These are phyloP conservation scores for Scatophagus argus DNA, from an alignment of 2,113 vertebrate species.

Conservation along the genomic window DNA sequence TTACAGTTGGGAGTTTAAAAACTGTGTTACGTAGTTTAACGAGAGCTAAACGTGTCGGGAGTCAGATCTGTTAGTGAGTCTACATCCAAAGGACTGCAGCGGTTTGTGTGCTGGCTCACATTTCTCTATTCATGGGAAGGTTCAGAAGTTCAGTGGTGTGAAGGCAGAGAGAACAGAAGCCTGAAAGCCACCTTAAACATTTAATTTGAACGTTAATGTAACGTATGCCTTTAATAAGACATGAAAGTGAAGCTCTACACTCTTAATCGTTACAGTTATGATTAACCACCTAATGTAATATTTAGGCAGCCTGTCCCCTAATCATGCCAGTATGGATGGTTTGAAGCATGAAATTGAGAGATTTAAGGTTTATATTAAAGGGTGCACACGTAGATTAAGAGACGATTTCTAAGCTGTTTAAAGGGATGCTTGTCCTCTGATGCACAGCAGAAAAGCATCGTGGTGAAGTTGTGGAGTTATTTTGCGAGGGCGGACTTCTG, in stretches of 20 bases:
- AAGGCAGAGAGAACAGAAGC: background rate
- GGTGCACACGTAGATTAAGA: constrained; percentile 32
- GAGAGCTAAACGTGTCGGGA: no score
- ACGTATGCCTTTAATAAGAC: background rate
- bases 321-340: constrained; percentile 39
- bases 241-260: background rate
- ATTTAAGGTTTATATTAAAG: constrained; percentile 47
- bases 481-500: constrained; percentile 39
- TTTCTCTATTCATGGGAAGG: no score
- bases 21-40: no score
- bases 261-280: constrained; percentile 15
- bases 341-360: constrained; percentile 61
- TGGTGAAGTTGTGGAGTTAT: constrained; percentile 22
- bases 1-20: no score
- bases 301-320: constrained; percentile 21
- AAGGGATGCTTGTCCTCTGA: constrained; percentile 6
- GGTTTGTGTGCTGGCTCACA: no score
- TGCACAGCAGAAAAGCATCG: constrained; percentile 2
- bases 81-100: no score
- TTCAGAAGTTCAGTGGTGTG: background rate
- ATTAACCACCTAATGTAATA: constrained; percentile 46
- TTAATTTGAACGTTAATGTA: background rate
- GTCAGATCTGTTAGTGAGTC: no score
- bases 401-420: constrained; percentile 22
- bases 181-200: background rate